Percentiles rank a stretch among this genome's conserved stretches.
phyloP scores from a whole-genome alignment of 2,888 invertebrate genomes.

The Amblyjoppa proteus region DNA sequence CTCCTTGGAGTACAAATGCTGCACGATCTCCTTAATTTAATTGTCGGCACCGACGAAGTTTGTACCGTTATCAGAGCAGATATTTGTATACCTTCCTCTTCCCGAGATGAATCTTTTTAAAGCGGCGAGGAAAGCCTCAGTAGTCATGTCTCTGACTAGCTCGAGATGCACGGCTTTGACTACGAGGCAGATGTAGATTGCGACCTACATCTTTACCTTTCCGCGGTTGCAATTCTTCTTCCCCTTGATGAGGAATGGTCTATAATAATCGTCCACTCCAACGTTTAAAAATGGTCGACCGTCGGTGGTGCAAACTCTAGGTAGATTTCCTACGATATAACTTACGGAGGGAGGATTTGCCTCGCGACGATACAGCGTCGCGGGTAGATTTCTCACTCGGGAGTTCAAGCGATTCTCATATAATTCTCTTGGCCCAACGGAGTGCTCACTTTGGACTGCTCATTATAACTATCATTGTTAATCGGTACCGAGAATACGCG shows the following conservation, averaged over 20 bases:
- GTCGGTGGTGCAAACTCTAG: conserved; percentile 73
- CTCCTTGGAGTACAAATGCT: neutral
- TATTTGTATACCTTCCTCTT: neutral
- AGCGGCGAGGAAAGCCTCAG: conserved; percentile 2
- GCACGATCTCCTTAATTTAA: neutral
- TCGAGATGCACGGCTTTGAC: conserved; percentile 6
- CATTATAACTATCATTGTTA: too few species aligned
- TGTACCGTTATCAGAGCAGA: neutral
- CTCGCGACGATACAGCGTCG: too few species aligned
- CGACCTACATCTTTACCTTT: neutral
- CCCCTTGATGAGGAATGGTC: conserved; percentile 61
- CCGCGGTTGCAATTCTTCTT: conserved; percentile 8
- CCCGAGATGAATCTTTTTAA: neutral
- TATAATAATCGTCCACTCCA: conserved; percentile 15
- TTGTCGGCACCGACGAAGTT: neutral
- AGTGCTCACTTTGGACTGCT: too few species aligned
- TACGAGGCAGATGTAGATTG: neutral
- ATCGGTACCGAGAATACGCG: too few species aligned
- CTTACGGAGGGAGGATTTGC: conserved; percentile 34
- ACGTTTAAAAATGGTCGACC: conserved; percentile 66
- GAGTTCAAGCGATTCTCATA: too few species aligned
- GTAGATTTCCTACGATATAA: conserved; percentile 79
- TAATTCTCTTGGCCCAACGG: too few species aligned
- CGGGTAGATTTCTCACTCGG: too few species aligned
- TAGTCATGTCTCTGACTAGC: conserved; percentile 16